Base-by-base conservation (phyloP, 2,113 vertebrate genomes). In the Amia ocellicauda region DNA sequence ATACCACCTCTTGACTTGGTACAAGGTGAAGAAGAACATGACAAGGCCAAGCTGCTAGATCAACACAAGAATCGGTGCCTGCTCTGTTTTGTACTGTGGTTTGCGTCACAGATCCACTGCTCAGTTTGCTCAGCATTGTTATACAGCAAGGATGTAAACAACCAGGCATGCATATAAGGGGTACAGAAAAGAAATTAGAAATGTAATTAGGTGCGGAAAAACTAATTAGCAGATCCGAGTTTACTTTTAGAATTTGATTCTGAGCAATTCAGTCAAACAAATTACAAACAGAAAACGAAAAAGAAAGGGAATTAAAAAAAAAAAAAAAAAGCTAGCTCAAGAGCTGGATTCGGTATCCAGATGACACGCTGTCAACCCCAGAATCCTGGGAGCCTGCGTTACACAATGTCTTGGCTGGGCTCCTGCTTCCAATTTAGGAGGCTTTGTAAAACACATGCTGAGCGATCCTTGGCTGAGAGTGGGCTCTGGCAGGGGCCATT, bases 351-450 rank as follows among this genome's bases (percentile, higher is more conserved):
- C 2, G 3, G 5, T 17, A 5, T 29, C 24, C 24, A 27, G 53
- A 55, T 56, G 5, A 13, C 22, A 11, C 23, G 4, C 20, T 16
- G 5, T 11, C 10, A 2, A 10, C 7, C 26, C 11, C 4, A n/a
- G 53, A 17, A 1, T 29, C 14, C 53, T 56, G 53, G 53, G 53
- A 56, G 29, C 8, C 14, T 17, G 27, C 27, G 53, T 56, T 59
- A 24, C 57, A 59, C 57, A 41, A 59, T n/a, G 57, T 23, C 17
- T 22, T 58, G 56, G 31, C n/a, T 9, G 22, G 23, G 24, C 19
- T 10, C 7, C 36, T 1, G 31, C 31, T 22, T 3, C 9, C 1
- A 7, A 54, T 54, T 3, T 24, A 29, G 22, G 53, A 17, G 31
- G 57, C 23, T 59, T 43, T 14, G 31, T 23, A 3, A n/a, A 23